Percentiles rank a stretch among this genome's conserved stretches.
Evolutionary conservation across 2,113 vertebrate species (phyloP).

Genomic region (Chloroceryle aenea): DNA sequence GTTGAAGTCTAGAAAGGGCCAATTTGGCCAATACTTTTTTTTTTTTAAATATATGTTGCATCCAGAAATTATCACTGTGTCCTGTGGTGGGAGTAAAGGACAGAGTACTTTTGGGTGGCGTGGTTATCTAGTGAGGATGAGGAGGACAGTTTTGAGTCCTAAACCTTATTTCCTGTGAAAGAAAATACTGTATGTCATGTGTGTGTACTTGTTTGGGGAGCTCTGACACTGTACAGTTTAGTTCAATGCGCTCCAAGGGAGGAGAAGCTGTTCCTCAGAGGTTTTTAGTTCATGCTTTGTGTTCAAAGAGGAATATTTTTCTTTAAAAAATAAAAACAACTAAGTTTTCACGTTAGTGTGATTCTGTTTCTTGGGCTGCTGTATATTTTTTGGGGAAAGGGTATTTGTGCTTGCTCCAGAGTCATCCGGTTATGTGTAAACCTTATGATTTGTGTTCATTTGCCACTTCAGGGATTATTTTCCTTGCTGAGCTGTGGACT

Average conservation of each 20-base stretch:
- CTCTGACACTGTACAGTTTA: conserved; percentile 55
- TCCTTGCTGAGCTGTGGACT: neutral
- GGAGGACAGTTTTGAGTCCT: neutral
- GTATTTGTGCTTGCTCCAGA: neutral
- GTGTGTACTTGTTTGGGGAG: conserved; percentile 21
- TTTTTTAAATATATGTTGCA: neutral
- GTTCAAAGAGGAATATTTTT: conserved; percentile 79
- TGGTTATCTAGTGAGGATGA: neutral
- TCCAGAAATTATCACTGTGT: conserved; percentile 32
- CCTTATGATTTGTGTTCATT: neutral
- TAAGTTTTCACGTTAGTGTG: conserved; percentile 3
- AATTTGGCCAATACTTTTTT: neutral
- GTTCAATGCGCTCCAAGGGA: neutral
- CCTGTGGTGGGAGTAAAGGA: neutral
- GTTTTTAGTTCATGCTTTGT: conserved; percentile 70
- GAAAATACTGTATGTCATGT: conserved; percentile 34
- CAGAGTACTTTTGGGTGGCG: neutral
- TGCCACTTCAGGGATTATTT: neutral
- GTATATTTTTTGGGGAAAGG: rapidly evolving
- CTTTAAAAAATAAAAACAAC: conserved; percentile 75
- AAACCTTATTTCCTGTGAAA: conserved; percentile 37
- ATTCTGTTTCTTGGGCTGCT: neutral
- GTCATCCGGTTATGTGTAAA: neutral
- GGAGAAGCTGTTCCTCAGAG: conserved; percentile 17
- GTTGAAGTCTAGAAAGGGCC: neutral